A percentile compares a stretch with the other conserved stretches of the same genome.
phyloP scores from a whole-genome alignment of 1,140 invertebrate species.

The Drosophila navojoa region DNA sequence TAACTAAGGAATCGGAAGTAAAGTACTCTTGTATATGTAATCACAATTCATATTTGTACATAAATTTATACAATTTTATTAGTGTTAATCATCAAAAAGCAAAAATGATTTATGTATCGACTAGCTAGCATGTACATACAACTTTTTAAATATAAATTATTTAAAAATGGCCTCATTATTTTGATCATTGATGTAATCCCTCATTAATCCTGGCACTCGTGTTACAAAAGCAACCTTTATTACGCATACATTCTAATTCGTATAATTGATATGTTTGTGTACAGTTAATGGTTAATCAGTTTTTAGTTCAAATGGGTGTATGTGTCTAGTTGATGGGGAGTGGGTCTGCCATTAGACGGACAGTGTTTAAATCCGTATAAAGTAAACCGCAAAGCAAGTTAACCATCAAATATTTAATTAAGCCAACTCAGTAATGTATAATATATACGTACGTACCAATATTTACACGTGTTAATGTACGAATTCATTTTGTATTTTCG shows the following conservation, averaged over 20 bases:
- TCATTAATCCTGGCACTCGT: constrained; percentile 54
- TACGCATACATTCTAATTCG: constrained; percentile 34
- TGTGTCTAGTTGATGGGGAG: constrained; percentile 30
- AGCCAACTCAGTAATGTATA: constrained; percentile 62
- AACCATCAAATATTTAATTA: constrained; percentile 39
- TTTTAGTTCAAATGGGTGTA: constrained; percentile 43
- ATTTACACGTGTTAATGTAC: constrained; percentile 71
- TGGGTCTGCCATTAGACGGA: constrained; percentile 5
- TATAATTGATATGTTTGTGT: constrained; percentile 39
- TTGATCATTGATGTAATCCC: constrained; percentile 31
- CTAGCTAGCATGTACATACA: constrained; percentile 46
- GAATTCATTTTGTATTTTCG: constrained; percentile 42
- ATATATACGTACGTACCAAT: constrained; percentile 67
- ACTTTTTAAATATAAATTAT: constrained; percentile 43
- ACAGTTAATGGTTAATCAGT: constrained; percentile 39
- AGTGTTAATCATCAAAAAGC: constrained; percentile 60
- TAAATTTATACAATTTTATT: constrained; percentile 76
- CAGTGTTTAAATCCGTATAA: constrained; percentile 21
- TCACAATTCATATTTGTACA: constrained; percentile 67
- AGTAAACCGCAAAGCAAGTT: constrained; percentile 18
- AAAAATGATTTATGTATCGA: constrained; percentile 40
- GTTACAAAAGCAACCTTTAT: constrained; percentile 57
- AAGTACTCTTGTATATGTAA: constrained; percentile 65
- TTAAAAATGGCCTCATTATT: constrained; percentile 42
- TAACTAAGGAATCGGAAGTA: constrained; percentile 72